Percentiles rank a stretch among this genome's conserved stretches.
These are phyloP conservation scores for Coregonus suidteri DNA, from an alignment of 2,797 vertebrate species.

Conservation along the genomic window DNA sequence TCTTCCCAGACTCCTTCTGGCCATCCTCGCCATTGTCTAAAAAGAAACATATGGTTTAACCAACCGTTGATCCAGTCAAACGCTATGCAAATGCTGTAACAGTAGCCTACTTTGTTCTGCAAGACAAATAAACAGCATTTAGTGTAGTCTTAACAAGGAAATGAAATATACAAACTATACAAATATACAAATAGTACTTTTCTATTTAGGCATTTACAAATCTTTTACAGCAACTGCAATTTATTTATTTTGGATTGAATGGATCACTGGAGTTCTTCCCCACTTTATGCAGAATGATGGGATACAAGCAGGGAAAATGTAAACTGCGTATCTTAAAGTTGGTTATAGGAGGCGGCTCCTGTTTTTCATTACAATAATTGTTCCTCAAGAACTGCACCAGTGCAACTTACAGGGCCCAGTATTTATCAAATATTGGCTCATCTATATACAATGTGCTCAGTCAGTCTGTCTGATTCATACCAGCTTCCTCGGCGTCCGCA, in stretches of 20 bases:
- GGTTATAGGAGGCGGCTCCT: conserved; percentile 10
- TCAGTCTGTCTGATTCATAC: conserved; percentile 65
- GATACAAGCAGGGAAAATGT: conserved; percentile 12
- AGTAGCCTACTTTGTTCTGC: conserved; percentile 3
- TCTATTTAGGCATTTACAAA: conserved; percentile 14
- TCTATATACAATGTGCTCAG: conserved; percentile 13
- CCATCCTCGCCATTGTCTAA: conserved; percentile 79
- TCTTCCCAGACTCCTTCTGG: conserved; percentile 82
- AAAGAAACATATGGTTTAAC: neutral
- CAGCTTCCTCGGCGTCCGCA: conserved; percentile 89
- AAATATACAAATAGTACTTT: neutral
- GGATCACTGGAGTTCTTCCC: conserved; percentile 8
- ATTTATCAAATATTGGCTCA: conserved; percentile 25
- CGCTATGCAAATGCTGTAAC: neutral
- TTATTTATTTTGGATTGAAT: conserved; percentile 20
- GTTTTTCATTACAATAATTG: conserved; percentile 32
- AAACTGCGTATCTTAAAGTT: conserved; percentile 25
- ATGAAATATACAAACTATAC: conserved; percentile 6
- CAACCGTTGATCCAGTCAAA: neutral
- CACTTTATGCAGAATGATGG: neutral
- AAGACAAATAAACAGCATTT: conserved; percentile 10
- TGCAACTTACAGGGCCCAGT: conserved; percentile 9
- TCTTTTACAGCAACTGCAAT: conserved; percentile 13
- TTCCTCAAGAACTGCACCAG: conserved; percentile 22
- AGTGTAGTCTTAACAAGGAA: conserved; percentile 6